Evolutionary conservation across 2,113 vertebrate genomes (phyloP), one percentile per base, ranked within the genome.

Genomic region (Protomyctophum bolini): DNA sequence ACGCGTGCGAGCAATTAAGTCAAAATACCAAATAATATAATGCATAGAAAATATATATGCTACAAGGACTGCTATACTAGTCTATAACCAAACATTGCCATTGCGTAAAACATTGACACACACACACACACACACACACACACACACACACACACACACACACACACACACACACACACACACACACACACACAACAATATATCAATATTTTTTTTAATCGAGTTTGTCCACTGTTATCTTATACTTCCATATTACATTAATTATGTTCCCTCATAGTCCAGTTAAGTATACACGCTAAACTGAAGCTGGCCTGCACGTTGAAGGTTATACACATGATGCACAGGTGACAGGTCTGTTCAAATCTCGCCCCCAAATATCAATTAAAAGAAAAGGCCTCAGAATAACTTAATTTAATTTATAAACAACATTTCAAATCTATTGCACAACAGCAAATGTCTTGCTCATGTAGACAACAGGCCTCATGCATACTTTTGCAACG

Each of bases 251-350:
- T 2, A 33, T 2, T 79, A 75, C 57, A 41, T 45, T 73, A 51
- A 71, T 75, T 47, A n/a, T 75, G 76, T 73, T 46, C 64, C 71
- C 29, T 76, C 65, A 74, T 57, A 66, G 68, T 51, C 70, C 64
- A 21, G 21, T 21, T 21, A 21, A 21, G 21, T 21, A 41, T 41
- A 41, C 33, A 41, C 2, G 21, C 21, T 21, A 21, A 21, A 21
- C 21, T 75, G 63, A 58, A 71, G 77, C 21, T 21, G 21, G 21
- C 21, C 21, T 21, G 21, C 21, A 21, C 21, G 21, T 21, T 75
- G 63, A 58, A 71, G 77, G 77, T 79, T 71, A 75, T 72, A 63
- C 81, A 80, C 75, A 75, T 84, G 76, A 81, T 85, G 21, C 33
- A 41, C 3, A 41, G n/a, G 12, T n/a, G 1, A 41, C 3, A 41